Evolutionary conservation across 2,113 vertebrate genomes (phyloP), one percentile per base, ranked within the genome.

Genomic region (Isichthys henryi): DNA sequence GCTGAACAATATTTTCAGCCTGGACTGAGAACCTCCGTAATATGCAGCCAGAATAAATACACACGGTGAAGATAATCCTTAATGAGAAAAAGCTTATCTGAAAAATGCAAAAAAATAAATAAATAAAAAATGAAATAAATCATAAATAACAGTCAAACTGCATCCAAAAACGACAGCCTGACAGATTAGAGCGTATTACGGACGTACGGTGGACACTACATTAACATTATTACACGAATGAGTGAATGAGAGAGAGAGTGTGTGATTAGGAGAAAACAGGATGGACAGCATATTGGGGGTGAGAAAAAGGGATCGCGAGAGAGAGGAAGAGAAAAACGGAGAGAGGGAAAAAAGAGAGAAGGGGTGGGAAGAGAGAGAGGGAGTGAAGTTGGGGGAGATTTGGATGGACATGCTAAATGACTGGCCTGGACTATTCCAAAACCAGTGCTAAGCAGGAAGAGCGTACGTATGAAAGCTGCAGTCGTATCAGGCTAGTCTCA

Each of bases 81-180:
- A 56, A 87, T 87, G 85, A 87, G 85, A 87, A 87, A 84, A 87
- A 87, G 85, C 50, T 87, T 87, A 87, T 87, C 85, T 35, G 85
- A 56, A 87, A 87, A 56, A 87, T 87, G 27, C 50, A 87, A 53
- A 87, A 87, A 85, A 87, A 39, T 39, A 1, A 31, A 15, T 17
- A 17, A 52, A 52, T 7, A 56, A 50, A 85, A 35, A n/a, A 6
- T 6, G 50, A 87, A 53, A 23, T 17, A 88, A 58, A 27, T 66
- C 56, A 88, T 45, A 88, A 62, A 88, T 88, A 66, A 62, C 19
- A 88, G 87, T 88, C 56, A 88, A 45, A 88, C 7, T 66, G 10
- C 10, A 21, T 62, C 87, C 31, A 31, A 88, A 49, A 62, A 48
- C 19, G 23, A 62, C 52, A 87, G 86, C 19, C 39, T 88, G 85